phyloP scores from a whole-genome alignment of 2,113 vertebrate genomes.

The Corythornis madagascariensis region DNA sequence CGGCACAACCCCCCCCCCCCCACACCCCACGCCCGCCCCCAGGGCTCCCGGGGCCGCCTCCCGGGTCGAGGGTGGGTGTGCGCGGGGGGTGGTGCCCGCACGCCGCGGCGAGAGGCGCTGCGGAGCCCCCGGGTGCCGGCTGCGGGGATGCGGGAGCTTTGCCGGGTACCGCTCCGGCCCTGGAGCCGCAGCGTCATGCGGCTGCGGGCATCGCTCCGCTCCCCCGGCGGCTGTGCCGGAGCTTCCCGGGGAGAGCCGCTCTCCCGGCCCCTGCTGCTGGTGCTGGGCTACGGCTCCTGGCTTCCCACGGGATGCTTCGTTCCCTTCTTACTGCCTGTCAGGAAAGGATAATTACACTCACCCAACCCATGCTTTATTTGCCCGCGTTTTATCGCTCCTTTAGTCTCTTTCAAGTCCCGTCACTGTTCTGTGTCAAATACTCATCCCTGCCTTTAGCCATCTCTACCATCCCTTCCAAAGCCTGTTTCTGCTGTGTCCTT shows the following conservation, averaged over 20 bases:
- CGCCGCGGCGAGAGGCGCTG: not conserved
- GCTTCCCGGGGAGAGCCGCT: not conserved
- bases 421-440: not conserved
- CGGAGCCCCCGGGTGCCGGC: not conserved
- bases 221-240: not conserved
- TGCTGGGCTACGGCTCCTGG: not conserved
- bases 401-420: not conserved
- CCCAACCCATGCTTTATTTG: not conserved
- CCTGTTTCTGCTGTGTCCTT: not conserved
- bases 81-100: not conserved
- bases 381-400: not conserved
- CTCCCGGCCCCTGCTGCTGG: not conserved
- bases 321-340: not conserved
- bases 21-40: not conserved
- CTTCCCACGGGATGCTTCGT: not conserved
- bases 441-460: not conserved
- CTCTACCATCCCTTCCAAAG: not conserved
- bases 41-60: not conserved
- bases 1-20: not conserved
- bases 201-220: not conserved
- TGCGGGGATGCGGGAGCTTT: not conserved
- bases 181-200: conserved; percentile 15
- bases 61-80: not conserved
- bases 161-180: not conserved
- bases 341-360: not conserved